Conservation (phyloP, 37 sponge, comb jelly and placozoan genomes). For the Crambe crambe region DNA sequence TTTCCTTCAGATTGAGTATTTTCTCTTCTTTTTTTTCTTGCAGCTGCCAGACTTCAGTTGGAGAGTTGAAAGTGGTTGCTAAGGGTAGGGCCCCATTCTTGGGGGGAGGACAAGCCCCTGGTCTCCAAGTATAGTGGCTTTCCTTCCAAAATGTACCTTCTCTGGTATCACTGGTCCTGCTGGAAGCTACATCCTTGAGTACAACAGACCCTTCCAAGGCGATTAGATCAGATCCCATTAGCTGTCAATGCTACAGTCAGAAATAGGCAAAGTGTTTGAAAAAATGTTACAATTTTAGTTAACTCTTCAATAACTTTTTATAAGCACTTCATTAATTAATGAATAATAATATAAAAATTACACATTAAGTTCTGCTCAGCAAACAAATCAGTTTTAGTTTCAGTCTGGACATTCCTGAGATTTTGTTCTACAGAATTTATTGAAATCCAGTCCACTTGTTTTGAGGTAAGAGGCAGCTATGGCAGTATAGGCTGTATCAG, state of each 20-base stretch:
- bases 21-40: not conserved
- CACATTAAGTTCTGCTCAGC: no score
- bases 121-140: constrained; percentile 48
- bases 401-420: no score
- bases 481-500: no score
- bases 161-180: constrained; percentile 57
- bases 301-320: no score
- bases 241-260: constrained; percentile 60
- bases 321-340: no score
- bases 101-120: constrained; percentile 36
- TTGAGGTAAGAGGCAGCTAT: no score
- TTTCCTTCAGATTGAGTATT: no score
- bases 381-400: no score
- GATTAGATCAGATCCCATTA: constrained; percentile 36
- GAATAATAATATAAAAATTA: no score
- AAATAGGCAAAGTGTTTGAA: constrained; percentile 71
- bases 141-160: constrained; percentile 63
- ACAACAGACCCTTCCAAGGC: no score
- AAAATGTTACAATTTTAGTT: constrained; percentile 67
- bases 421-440: no score
- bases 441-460: no score
- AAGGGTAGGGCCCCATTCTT: constrained; percentile 52
- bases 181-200: constrained; percentile 64
- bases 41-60: constrained; percentile 64
- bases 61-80: constrained; percentile 41